A percentile compares a stretch with the other conserved stretches of the same genome.
These are phyloP conservation scores for Drosophila ficusphila DNA, from an alignment of 1,140 invertebrate species.

Conservation along the genomic window DNA sequence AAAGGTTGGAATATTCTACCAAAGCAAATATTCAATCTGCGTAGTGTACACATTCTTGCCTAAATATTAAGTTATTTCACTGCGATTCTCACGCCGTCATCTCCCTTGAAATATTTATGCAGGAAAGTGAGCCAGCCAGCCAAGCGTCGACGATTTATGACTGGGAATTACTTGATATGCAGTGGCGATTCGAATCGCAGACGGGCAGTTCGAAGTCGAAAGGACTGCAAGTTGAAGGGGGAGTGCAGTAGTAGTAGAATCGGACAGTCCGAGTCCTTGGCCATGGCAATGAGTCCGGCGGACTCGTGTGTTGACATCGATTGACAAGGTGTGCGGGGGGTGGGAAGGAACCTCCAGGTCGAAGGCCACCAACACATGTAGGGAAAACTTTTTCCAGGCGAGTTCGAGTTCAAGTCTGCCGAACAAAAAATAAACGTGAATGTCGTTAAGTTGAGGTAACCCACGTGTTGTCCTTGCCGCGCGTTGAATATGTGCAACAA, in stretches of 20 bases:
- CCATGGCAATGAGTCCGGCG: slow-evolving; percentile 59
- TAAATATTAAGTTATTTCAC: not conserved
- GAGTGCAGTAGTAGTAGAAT: slow-evolving; percentile 5
- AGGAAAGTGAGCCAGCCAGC: slow-evolving; percentile 5
- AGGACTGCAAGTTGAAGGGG: slow-evolving; percentile 1
- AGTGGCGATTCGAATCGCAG: slow-evolving; percentile 51
- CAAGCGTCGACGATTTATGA: slow-evolving; percentile 35
- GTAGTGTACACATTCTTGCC: too few species aligned
- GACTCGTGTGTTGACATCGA: slow-evolving; percentile 71
- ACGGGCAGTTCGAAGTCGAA: slow-evolving; percentile 28
- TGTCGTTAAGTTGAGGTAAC: slow-evolving; percentile 47
- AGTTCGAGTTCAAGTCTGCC: slow-evolving; percentile 35
- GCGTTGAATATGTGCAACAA: slow-evolving; percentile 63
- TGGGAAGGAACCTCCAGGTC: not conserved
- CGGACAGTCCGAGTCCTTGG: slow-evolving; percentile 52
- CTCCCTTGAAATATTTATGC: slow-evolving; percentile 31
- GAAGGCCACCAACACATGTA: slow-evolving; percentile 27
- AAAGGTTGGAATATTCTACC: too few species aligned
- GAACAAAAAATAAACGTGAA: slow-evolving; percentile 46
- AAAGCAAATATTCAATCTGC: too few species aligned
- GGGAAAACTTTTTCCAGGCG: slow-evolving; percentile 26
- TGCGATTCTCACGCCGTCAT: slow-evolving; percentile 8
- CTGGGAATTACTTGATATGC: slow-evolving; percentile 58
- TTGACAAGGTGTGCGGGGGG: slow-evolving; percentile 50
- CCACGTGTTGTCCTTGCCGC: slow-evolving; percentile 69